These are phyloP conservation scores for Seira ritae DNA, from an alignment of 2,888 invertebrate species.

Conservation along the genomic window DNA sequence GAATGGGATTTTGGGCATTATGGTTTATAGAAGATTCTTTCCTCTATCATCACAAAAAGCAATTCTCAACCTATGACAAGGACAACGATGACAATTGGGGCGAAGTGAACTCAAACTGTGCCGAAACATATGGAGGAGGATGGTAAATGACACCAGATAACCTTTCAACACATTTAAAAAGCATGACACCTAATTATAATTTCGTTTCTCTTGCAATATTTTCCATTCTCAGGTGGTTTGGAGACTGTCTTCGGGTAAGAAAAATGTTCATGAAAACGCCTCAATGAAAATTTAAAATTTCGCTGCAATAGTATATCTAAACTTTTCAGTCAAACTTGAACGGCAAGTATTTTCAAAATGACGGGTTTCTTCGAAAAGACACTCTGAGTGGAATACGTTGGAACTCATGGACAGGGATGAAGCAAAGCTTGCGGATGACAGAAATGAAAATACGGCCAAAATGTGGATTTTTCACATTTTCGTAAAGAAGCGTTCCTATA, in stretches of 20 bases:
- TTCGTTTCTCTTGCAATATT: not conserved
- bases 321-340: conserved; percentile 51
- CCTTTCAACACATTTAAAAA: too few species aligned
- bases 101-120: conserved; percentile 55
- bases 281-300: not conserved
- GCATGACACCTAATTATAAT: not conserved
- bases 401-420: conserved; percentile 62
- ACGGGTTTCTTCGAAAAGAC: conserved; percentile 35
- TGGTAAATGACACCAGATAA: too few species aligned
- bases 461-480: conserved; percentile 47
- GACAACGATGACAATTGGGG: conserved; percentile 62
- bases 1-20: too few species aligned
- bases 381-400: conserved; percentile 56
- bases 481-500: too few species aligned
- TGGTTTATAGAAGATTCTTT: conserved; percentile 54
- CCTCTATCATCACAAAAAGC: conserved; percentile 60
- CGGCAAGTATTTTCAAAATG: conserved; percentile 57
- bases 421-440: conserved; percentile 51
- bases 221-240: conserved; percentile 47
- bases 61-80: conserved; percentile 59
- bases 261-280: too few species aligned
- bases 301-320: not conserved
- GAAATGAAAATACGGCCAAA: conserved; percentile 65
- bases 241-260: conserved; percentile 53
- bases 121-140: conserved; percentile 56